Base-by-base conservation (phyloP, 2,113 vertebrate genomes). In the Spea multiplicata region DNA sequence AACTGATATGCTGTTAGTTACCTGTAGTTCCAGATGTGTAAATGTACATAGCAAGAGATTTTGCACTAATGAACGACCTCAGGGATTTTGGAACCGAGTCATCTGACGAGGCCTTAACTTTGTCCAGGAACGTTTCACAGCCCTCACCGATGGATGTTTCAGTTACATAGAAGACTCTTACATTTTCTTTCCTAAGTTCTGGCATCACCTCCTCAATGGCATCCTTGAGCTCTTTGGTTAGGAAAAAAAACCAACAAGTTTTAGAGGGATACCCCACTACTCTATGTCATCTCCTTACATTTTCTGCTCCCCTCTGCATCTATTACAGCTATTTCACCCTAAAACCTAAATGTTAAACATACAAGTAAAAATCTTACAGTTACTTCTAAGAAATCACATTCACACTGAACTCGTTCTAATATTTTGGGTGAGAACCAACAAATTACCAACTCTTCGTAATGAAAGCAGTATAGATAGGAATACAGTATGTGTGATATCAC, bases 21-120 rank as follows among this genome's bases (percentile, higher is more conserved):
- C 95, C 95, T 92, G 94, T 96, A 13, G 94, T 96, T 78, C 95
- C 96, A 74, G 95, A 96, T 4, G 95, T 96, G 84, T 95, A 96
- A 76, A 96, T 95, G 70, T 94, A 96, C 67, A 94, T 75, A 0
- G 93, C 94, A 8, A 93, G 92, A 16, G 88, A 93, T 81, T 88
- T 86, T 61, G 88, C 87, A 3, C 89, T 92, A 70, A 94, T 65
- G 71, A 92, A 84, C 3, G 93, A 91, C 81, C 94, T 90, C 86
- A 92, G 88, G 0, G 92, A 91, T 8, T 73, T 86, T 0, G 93
- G 91, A 14, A 86, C 57, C 1, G 91, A 84, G 0, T 85, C 73
- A 49, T 92, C 85, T 0, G 92, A 90, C 0, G 89, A 89, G 10
- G 88, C 84, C 0, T 93, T 92, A 30, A 94, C 86, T 85, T 91